phyloP scores from a whole-genome alignment of 2,888 invertebrate genomes.

The Oxystoma pomonae region DNA sequence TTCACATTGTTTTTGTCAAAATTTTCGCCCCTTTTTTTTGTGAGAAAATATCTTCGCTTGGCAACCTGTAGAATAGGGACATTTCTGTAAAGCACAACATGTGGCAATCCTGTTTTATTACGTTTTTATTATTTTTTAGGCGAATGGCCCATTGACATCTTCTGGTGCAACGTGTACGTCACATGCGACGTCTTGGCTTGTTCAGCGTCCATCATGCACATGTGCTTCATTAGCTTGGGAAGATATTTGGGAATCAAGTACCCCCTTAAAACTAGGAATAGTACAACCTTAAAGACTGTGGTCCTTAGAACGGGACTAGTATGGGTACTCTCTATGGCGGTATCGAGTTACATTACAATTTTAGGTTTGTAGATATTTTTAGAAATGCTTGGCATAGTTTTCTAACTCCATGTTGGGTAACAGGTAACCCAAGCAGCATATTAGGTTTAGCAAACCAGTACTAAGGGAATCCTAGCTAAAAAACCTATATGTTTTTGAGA shows the following conservation, averaged over 20 bases:
- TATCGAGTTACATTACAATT: slow-evolving; percentile 81
- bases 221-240: slow-evolving; percentile 89
- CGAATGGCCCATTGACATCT: slow-evolving; percentile 87
- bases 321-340: slow-evolving; percentile 87
- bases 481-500: no score
- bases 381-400: no score
- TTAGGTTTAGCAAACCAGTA: no score
- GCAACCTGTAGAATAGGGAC: no score
- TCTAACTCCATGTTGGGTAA: no score
- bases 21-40: no score
- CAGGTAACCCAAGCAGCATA: no score
- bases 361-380: slow-evolving; percentile 67
- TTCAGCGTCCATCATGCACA: slow-evolving; percentile 92
- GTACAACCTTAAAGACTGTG: slow-evolving; percentile 77
- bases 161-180: slow-evolving; percentile 92
- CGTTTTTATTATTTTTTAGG: slow-evolving; percentile 66
- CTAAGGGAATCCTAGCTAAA: no score
- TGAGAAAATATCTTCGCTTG: no score
- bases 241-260: slow-evolving; percentile 86
- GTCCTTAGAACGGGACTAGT: slow-evolving; percentile 87
- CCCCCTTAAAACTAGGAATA: slow-evolving; percentile 81
- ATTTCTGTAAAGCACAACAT: no score
- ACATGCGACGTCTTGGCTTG: slow-evolving; percentile 96
- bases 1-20: no score
- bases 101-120: no score